A percentile compares a stretch with the other conserved stretches of the same genome.
phyloP scores from a whole-genome alignment of 2,888 invertebrate genomes.

The Lithophane leautieri region DNA sequence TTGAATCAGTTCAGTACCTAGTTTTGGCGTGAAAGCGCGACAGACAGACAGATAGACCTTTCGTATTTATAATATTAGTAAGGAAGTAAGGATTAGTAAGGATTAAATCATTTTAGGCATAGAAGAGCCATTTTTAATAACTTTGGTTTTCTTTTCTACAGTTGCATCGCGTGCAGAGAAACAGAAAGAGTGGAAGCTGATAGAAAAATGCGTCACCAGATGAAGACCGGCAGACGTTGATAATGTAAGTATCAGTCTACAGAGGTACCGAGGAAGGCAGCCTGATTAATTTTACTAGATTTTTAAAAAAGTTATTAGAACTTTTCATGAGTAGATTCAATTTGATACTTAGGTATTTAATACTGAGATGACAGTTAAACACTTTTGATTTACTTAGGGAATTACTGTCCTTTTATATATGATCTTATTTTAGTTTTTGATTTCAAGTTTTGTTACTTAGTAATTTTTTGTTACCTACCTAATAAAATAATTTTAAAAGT shows the following conservation, averaged over 20 bases:
- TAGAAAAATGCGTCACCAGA: conserved; percentile 54
- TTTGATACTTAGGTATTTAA: conserved; percentile 15
- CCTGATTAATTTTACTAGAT: background rate
- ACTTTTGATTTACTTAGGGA: conserved; percentile 22
- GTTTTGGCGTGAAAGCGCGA: too few relatives aligned
- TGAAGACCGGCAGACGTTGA: conserved; percentile 26
- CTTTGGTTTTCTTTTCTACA: conserved; percentile 31
- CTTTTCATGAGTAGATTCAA: conserved; percentile 11
- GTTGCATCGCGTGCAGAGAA: conserved; percentile 68
- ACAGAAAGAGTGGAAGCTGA: conserved; percentile 54
- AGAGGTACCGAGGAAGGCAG: background rate
- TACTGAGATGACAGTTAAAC: background rate
- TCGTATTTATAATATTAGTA: too few relatives aligned
- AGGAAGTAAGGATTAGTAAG: too few relatives aligned
- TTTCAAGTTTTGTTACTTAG: too few relatives aligned
- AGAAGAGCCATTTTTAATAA: too few relatives aligned
- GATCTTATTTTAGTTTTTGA: too few relatives aligned
- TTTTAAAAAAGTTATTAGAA: background rate
- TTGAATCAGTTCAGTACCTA: too few relatives aligned
- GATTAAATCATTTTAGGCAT: background rate
- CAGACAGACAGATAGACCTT: too few relatives aligned
- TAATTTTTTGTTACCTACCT: too few relatives aligned
- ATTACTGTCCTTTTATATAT: too few relatives aligned
- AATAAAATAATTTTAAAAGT: too few relatives aligned
- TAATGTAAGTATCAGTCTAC: background rate